Evolutionary conservation across 2,888 invertebrate genomes (phyloP).

Genomic region (Ophonus ardosiacus): DNA sequence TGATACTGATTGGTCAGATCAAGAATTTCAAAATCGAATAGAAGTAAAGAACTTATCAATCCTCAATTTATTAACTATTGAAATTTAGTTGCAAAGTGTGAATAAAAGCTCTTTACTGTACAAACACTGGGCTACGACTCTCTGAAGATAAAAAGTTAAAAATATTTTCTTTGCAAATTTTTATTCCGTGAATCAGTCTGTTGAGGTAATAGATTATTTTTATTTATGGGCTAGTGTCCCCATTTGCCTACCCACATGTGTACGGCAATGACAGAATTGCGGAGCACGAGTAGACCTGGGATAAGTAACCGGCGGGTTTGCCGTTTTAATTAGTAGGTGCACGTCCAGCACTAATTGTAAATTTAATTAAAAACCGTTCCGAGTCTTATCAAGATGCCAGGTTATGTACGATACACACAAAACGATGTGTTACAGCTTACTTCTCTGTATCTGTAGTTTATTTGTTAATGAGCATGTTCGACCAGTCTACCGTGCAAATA

Average conservation of each 20-base stretch:
- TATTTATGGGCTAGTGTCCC: background rate
- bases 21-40: too few relatives aligned
- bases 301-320: constrained; percentile 61
- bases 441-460: constrained; percentile 49
- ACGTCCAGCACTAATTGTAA: constrained; percentile 75
- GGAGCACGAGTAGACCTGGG: constrained; percentile 21
- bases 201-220: background rate
- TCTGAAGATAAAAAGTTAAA: too few relatives aligned
- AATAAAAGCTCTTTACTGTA: too few relatives aligned
- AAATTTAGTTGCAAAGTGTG: too few relatives aligned
- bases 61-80: too few relatives aligned
- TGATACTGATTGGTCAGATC: too few relatives aligned
- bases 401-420: constrained; percentile 51
- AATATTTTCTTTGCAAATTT: too few relatives aligned
- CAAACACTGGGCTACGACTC: too few relatives aligned
- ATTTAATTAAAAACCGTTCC: constrained; percentile 74
- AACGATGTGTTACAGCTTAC: constrained; percentile 56
- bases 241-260: constrained; percentile 5
- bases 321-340: constrained; percentile 75
- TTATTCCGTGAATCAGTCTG: too few relatives aligned
- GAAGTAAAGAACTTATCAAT: too few relatives aligned
- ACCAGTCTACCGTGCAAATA: constrained; percentile 46
- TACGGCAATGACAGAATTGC: constrained; percentile 25
- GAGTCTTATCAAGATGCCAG: constrained; percentile 62
- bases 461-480: constrained; percentile 55